Evolutionary conservation across 2,888 invertebrate species (phyloP), one percentile per base, ranked within the genome.

Genomic region (Aporophyla nigra): DNA sequence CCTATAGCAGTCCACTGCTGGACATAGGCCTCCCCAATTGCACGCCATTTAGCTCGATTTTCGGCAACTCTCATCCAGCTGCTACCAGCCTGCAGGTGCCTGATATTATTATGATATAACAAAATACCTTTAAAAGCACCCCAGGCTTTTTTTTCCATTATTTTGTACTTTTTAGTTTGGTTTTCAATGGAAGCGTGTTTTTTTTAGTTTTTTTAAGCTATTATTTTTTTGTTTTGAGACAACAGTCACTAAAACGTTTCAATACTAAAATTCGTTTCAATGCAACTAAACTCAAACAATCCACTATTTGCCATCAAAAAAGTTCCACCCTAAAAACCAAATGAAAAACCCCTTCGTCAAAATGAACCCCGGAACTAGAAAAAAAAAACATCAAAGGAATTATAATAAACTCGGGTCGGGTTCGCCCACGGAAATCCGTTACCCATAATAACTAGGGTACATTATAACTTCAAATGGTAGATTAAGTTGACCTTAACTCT

Each of bases 321-420:
- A 66, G 74, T 73, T 74, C 43, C 43, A 77, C 71, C 49, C 51
- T 40, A 16, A 79, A 81, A 78, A 49, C 61, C 56, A 62, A 74
- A 61, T 24, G 4, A 80, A 73, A 58, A 63, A 56, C 27, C 49
- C 56, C 66, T 33, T 68, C 67, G 67, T 19, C 72, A 80, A 82
- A 78, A 75, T 68, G 56, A 12, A 58, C 33, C 62, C 65, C 56
- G 54, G 86, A 86, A 90, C 89, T 91, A 90, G 86, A 84, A 87
- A 87, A 89, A 85, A n/a, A 88, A 88, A 83, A 88, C 90, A 91
- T 93, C 92, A 92, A 93, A 91, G 87, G 90, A 88, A 92, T 82
- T 89, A 91, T 92, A 91, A 93, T 92, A 93, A 91, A 91, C 91
- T 87, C n/a, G n/a, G n/a, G n/a, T 33, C 86, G 86, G 85, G 83